Conservation (phyloP, 2,797 vertebrate genomes). For the Diplodus sargus region DNA sequence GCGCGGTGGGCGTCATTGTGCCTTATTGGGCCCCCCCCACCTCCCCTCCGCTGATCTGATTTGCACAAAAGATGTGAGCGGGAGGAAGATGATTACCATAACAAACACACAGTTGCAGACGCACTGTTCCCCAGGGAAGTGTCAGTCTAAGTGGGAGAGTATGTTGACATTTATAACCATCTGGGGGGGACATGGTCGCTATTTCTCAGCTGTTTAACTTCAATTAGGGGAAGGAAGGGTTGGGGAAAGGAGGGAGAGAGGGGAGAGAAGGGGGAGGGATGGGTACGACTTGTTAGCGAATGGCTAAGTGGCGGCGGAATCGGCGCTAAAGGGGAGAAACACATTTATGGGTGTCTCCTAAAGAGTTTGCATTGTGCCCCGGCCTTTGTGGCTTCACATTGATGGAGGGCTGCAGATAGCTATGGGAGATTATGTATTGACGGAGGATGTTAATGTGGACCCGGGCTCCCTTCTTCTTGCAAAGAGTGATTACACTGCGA, state of each 20-base stretch:
- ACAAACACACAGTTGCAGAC: conserved; percentile 75
- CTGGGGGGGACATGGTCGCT: conserved; percentile 70
- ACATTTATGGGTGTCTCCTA: conserved; percentile 72
- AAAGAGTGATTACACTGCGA: conserved; percentile 51
- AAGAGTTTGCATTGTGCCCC: conserved; percentile 72
- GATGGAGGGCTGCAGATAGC: conserved; percentile 75
- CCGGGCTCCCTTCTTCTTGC: conserved; percentile 7
- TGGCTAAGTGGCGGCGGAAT: conserved; percentile 68
- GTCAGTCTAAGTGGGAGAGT: conserved; percentile 82
- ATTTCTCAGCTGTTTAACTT: conserved; percentile 81
- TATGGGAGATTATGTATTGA: conserved; percentile 74
- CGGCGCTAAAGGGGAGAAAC: conserved; percentile 56
- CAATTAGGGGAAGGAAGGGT: conserved; percentile 69
- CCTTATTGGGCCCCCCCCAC: conserved; percentile 28
- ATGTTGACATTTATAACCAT: conserved; percentile 85
- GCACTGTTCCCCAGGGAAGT: conserved; percentile 77
- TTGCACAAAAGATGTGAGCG: conserved; percentile 78
- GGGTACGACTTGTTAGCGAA: conserved; percentile 62
- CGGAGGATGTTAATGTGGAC: conserved; percentile 67
- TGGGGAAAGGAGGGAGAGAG: background rate
- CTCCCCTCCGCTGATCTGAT: conserved; percentile 61
- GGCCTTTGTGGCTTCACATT: conserved; percentile 69
- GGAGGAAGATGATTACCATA: conserved; percentile 81
- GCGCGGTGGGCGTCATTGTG: conserved; percentile 70
- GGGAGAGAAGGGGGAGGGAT: background rate